A percentile compares a stretch with the other conserved stretches of the same genome.
Conservation (phyloP, 2,113 vertebrate genomes). For the Oreochromis tanganicae region DNA sequence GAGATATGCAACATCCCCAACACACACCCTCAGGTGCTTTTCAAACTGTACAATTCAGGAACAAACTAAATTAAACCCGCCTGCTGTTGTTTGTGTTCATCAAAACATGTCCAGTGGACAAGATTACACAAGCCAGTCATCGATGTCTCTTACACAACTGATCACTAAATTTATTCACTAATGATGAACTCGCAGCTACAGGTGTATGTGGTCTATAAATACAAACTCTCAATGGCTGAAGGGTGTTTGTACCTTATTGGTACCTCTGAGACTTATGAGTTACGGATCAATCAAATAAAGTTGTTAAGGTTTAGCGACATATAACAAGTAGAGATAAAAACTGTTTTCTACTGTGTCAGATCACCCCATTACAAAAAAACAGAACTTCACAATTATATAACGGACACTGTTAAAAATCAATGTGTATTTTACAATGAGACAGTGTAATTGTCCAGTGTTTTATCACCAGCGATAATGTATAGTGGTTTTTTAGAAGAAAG, state of each 20-base stretch:
- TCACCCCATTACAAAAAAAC: background rate
- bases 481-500: background rate
- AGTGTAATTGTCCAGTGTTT: background rate
- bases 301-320: background rate
- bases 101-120: background rate
- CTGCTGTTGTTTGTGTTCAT: slow-evolving; percentile 8
- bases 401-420: background rate
- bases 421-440: background rate
- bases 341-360: background rate
- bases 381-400: background rate
- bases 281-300: background rate
- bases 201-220: background rate
- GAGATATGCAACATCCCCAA: slow-evolving; percentile 11
- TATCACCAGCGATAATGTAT: background rate
- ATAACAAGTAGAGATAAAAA: background rate
- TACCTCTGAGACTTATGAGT: background rate
- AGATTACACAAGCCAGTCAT: background rate
- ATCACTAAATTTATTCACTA: background rate
- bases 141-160: background rate
- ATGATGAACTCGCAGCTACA: background rate
- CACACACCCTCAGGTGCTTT: slow-evolving; percentile 43
- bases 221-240: background rate
- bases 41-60: background rate
- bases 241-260: background rate
- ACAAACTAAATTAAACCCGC: slow-evolving; percentile 1